Percentiles rank a stretch among this genome's conserved stretches.
Evolutionary conservation across 2,888 invertebrate species (phyloP).

Genomic region (Limnephilus lunatus): DNA sequence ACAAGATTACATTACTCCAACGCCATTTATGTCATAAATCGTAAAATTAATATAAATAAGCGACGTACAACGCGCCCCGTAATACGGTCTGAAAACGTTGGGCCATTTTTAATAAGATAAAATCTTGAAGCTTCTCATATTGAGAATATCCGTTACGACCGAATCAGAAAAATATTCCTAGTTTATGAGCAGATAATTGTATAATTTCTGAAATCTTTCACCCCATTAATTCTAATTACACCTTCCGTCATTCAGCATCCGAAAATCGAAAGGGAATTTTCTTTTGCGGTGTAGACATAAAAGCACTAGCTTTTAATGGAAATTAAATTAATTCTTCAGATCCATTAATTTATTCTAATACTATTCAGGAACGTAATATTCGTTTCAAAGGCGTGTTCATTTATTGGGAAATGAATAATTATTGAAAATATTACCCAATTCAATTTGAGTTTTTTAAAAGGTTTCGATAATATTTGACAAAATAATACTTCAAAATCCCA

Average conservation of each 20-base stretch:
- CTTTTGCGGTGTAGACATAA: constrained; percentile 12
- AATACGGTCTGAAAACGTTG: background rate
- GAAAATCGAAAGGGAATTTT: background rate
- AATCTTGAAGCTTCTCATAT: background rate
- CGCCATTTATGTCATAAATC: background rate
- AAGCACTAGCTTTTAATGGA: background rate
- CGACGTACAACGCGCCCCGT: background rate
- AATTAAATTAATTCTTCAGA: background rate
- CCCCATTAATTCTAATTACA: constrained; percentile 8
- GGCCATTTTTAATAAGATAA: background rate
- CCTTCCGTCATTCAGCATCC: background rate
- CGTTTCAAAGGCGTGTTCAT: background rate
- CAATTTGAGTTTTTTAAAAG: background rate
- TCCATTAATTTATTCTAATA: constrained; percentile 2
- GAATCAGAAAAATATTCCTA: background rate
- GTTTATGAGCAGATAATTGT: background rate
- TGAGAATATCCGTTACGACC: background rate
- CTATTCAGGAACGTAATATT: background rate
- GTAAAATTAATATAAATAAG: background rate
- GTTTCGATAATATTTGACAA: background rate
- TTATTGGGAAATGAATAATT: background rate
- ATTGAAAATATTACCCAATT: background rate
- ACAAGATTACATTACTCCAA: background rate
- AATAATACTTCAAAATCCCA: background rate
- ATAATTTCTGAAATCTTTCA: constrained; percentile 1